phyloP scores from a whole-genome alignment of 2,797 vertebrate genomes.

The Falco novaeseelandiae region DNA sequence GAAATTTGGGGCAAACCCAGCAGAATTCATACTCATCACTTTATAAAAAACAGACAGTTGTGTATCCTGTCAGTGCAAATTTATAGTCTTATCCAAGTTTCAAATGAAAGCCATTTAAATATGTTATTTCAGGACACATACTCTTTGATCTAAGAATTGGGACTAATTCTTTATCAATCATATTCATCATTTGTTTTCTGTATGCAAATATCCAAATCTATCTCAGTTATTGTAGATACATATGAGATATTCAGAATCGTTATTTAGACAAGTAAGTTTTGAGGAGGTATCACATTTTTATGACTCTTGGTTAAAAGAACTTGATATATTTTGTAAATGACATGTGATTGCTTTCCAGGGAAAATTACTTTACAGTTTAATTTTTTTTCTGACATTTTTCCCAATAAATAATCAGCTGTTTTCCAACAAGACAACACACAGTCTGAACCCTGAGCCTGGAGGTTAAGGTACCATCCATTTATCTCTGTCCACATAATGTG shows the following conservation, averaged over 20 bases:
- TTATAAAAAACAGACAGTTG: neutral
- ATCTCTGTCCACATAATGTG: constrained; percentile 68
- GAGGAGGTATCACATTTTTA: neutral
- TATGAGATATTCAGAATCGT: neutral
- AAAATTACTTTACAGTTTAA: constrained; percentile 72
- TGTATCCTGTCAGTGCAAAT: neutral
- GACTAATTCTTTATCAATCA: neutral
- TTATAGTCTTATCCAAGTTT: neutral
- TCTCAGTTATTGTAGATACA: neutral
- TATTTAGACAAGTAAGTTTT: neutral
- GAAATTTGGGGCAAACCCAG: neutral
- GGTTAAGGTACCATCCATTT: constrained; percentile 72
- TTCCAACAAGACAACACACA: constrained; percentile 54
- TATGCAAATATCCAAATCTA: neutral
- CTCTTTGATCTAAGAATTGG: neutral
- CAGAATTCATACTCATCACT: neutral
- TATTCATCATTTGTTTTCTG: neutral
- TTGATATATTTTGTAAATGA: constrained; percentile 41
- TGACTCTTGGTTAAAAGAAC: neutral
- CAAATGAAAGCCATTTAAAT: neutral
- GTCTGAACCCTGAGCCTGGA: constrained; percentile 69
- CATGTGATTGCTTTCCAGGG: constrained; percentile 39
- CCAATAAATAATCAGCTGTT: constrained; percentile 74
- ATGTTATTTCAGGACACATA: neutral
- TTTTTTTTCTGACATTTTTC: constrained; percentile 72